phyloP scores from a whole-genome alignment of 2,797 vertebrate species.

The Acridotheres tristis region DNA sequence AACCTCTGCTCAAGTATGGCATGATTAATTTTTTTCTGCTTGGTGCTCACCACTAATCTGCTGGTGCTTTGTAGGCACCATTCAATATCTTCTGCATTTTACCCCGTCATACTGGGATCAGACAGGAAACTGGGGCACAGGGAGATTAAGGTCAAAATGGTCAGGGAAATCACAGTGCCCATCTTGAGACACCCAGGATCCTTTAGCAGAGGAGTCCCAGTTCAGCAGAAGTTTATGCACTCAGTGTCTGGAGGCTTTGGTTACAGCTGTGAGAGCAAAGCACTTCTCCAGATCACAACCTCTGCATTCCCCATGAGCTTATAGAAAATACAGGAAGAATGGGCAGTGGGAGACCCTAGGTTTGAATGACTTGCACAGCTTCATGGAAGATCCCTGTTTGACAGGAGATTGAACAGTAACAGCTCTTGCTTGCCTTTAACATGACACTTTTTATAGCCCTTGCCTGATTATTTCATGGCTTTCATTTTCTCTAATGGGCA shows the following conservation, averaged over 20 bases:
- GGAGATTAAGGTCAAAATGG: conserved; percentile 36
- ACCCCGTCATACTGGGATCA: neutral
- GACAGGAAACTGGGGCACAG: neutral
- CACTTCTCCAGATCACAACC: neutral
- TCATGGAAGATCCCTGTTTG: neutral
- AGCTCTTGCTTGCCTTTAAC: neutral
- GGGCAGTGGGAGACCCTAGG: neutral
- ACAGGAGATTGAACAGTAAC: neutral
- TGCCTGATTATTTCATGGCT: neutral
- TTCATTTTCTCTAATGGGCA: neutral
- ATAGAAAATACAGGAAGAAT: neutral
- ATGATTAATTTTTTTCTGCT: neutral
- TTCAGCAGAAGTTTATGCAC: neutral
- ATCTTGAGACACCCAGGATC: neutral
- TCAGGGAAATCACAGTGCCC: neutral
- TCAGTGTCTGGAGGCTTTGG: neutral
- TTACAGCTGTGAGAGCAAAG: neutral
- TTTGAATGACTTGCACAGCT: neutral
- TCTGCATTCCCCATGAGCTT: neutral
- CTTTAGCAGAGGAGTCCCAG: neutral
- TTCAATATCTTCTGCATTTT: neutral
- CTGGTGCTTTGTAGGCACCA: neutral
- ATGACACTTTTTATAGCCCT: neutral
- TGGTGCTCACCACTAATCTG: conserved; percentile 21
- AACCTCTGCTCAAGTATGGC: neutral